Conservation (phyloP, 2,888 invertebrate genomes). For the Philhelius pedissequus region DNA sequence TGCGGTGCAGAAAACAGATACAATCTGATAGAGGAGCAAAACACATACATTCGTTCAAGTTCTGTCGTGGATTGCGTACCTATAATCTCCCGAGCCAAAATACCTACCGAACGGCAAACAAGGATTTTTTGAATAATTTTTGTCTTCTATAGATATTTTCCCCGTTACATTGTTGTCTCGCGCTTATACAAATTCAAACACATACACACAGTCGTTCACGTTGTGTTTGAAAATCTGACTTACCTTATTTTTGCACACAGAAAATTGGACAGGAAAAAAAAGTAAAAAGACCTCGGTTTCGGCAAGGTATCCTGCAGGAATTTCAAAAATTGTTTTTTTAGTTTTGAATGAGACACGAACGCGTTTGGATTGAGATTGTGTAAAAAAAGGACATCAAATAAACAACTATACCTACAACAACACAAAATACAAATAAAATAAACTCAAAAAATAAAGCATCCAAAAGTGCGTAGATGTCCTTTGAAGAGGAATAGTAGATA, state of each 20-base stretch:
- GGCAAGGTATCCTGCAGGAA: conserved; percentile 70
- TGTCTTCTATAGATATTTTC: neutral
- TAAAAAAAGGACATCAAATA: conserved; percentile 7
- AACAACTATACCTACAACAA: conserved; percentile 22
- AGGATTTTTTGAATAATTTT: conserved; percentile 31
- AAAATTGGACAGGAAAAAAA: conserved; percentile 11
- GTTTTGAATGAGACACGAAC: conserved; percentile 78
- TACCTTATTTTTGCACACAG: conserved; percentile 54
- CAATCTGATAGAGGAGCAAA: conserved; percentile 12
- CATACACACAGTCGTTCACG: conserved; percentile 1
- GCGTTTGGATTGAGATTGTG: conserved; percentile 73
- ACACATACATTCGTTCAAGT: conserved; percentile 52
- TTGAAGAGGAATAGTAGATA: neutral
- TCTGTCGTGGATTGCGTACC: conserved; percentile 48
- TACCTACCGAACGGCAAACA: conserved; percentile 39
- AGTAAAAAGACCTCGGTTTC: neutral
- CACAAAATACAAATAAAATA: neutral
- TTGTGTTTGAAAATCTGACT: conserved; percentile 13
- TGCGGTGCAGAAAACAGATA: neutral
- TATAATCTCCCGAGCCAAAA: neutral
- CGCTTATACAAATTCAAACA: neutral
- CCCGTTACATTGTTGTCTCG: conserved; percentile 37
- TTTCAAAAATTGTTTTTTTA: conserved; percentile 72
- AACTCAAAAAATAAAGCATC: neutral
- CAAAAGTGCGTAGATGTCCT: conserved; percentile 40